Conservation (phyloP, 2,797 vertebrate species). For the Liasis olivaceus region DNA sequence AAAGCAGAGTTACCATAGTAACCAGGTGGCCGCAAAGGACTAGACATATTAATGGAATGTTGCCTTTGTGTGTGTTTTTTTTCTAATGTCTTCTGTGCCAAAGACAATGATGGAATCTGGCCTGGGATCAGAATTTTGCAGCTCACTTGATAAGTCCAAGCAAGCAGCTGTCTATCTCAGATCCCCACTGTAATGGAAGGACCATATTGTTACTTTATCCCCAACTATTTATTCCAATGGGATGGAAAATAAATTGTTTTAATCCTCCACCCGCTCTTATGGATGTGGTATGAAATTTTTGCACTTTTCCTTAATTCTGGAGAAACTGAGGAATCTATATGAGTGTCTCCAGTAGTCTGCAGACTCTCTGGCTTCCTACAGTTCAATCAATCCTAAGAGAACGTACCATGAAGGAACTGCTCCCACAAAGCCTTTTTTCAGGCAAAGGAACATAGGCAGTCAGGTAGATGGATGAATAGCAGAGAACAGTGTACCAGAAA, state of each 20-base stretch:
- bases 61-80: neutral
- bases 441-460: neutral
- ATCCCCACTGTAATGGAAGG: neutral
- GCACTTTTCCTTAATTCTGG: neutral
- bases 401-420: neutral
- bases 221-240: neutral
- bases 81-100: neutral
- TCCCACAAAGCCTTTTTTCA: neutral
- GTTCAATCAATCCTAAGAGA: neutral
- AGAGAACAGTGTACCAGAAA: neutral
- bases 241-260: neutral
- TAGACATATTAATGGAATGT: neutral
- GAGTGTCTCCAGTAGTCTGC: neutral
- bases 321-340: neutral
- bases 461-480: neutral
- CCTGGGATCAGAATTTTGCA: neutral
- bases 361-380: neutral
- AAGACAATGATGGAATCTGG: neutral
- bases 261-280: neutral
- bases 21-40: slow-evolving; percentile 3
- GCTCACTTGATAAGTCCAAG: neutral
- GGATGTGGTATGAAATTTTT: neutral
- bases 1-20: slow-evolving; percentile 19
- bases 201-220: neutral
- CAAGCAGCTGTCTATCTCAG: neutral